Conservation (phyloP, 1,140 invertebrate genomes). For the Yoshiicerus persimilis region DNA sequence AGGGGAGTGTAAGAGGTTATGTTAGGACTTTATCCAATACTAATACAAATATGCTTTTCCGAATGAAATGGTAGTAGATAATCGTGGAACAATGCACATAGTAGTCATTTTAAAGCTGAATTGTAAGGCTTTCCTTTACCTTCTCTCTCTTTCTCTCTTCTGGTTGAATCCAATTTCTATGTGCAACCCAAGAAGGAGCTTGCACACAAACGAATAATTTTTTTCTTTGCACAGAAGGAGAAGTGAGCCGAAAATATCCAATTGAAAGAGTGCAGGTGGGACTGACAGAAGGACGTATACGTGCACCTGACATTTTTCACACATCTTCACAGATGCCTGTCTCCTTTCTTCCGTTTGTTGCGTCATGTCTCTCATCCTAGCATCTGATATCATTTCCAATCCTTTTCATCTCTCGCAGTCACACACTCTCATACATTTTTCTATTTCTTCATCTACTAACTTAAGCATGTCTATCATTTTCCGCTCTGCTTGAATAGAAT, state of each 20-base stretch:
- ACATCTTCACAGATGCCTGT: constrained; percentile 5
- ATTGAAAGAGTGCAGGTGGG: constrained; percentile 21
- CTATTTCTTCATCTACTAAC: not conserved
- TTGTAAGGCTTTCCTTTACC: not conserved
- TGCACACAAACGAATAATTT: not conserved
- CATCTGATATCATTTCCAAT: not conserved
- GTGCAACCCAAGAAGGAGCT: not conserved
- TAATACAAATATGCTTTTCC: not conserved
- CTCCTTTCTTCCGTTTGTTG: not conserved
- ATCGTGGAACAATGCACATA: not conserved
- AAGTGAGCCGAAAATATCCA: constrained; percentile 12
- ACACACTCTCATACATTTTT: not conserved
- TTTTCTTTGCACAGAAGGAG: not conserved
- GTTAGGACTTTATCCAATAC: not conserved
- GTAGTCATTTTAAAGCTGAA: not conserved
- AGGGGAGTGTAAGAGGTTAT: not conserved
- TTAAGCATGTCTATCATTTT: not conserved
- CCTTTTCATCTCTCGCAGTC: not conserved
- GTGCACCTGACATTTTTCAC: constrained; percentile 21
- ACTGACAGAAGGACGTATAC: constrained; percentile 16
- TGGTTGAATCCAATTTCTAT: not conserved
- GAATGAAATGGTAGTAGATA: not conserved
- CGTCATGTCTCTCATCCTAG: constrained; percentile 10
- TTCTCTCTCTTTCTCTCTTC: not conserved
- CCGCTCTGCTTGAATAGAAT: not conserved